Conservation (phyloP, 2,113 vertebrate species). For the Lichenostomus cassidix region DNA sequence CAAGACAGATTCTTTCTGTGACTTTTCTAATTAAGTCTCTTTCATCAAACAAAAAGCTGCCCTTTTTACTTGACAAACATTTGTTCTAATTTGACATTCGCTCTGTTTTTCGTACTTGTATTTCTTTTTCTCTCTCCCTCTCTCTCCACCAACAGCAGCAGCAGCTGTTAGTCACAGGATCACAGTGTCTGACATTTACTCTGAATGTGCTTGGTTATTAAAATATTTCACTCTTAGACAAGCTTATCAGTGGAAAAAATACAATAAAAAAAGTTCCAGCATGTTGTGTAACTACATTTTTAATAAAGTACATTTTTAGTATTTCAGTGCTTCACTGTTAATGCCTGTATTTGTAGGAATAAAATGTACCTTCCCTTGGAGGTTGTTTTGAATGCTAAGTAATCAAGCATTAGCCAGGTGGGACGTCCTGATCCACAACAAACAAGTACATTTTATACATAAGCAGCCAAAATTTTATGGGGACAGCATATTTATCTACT, state of each 20-base stretch:
- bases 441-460: background rate
- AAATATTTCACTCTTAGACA: constrained; percentile 73
- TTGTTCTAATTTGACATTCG: constrained; percentile 75
- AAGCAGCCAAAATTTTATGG: background rate
- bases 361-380: background rate
- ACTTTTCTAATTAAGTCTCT: constrained; percentile 79
- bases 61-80: constrained; percentile 77
- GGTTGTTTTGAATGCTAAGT: background rate
- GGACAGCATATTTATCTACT: background rate
- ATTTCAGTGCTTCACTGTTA: background rate
- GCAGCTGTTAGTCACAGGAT: constrained; percentile 72
- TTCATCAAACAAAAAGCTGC: constrained; percentile 71
- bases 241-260: constrained; percentile 71
- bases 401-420: background rate
- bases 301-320: background rate
- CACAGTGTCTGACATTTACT: constrained; percentile 73
- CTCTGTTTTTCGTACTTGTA: constrained; percentile 60
- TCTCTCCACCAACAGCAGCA: constrained; percentile 61
- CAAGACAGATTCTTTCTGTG: constrained; percentile 58
- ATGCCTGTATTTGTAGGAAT: background rate
- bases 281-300: background rate
- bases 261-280: constrained; percentile 37
- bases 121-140: background rate
- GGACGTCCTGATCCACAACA: background rate
- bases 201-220: constrained; percentile 70